phyloP scores from a whole-genome alignment of 2,113 vertebrate genomes.

The Hypanus sabinus region DNA sequence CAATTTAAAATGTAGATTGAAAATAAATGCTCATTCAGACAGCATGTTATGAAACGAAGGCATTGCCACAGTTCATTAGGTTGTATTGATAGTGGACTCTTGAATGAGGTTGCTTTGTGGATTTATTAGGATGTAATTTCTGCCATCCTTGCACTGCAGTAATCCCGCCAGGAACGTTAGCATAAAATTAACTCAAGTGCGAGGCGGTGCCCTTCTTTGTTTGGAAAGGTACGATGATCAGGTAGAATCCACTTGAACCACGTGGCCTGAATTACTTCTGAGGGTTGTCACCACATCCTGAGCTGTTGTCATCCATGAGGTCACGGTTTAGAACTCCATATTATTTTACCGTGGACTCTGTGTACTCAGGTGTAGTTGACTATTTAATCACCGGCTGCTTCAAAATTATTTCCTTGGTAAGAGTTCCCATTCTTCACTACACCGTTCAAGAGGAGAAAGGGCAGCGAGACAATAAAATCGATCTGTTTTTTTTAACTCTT shows the following conservation, averaged over 20 bases:
- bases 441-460: not conserved
- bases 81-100: not conserved
- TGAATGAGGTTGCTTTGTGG: not conserved
- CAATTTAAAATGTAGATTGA: constrained; percentile 2
- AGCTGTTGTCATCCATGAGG: too few relatives aligned
- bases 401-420: not conserved
- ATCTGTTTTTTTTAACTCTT: too few relatives aligned
- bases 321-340: not conserved
- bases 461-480: too few relatives aligned
- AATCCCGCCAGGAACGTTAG: not conserved
- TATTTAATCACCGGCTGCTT: too few relatives aligned
- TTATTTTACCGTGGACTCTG: too few relatives aligned
- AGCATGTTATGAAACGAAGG: not conserved
- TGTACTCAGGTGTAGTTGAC: not conserved
- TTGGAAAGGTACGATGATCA: not conserved
- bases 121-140: not conserved
- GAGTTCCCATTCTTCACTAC: not conserved
- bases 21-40: not conserved
- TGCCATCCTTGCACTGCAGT: not conserved
- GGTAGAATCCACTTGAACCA: not conserved
- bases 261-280: not conserved
- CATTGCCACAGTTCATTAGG: not conserved
- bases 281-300: not conserved
- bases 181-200: not conserved
- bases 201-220: not conserved